Evolutionary conservation across 2,888 invertebrate genomes (phyloP), one percentile per base, ranked within the genome.

Genomic region (Pseudococcus jackbeardsleyi): DNA sequence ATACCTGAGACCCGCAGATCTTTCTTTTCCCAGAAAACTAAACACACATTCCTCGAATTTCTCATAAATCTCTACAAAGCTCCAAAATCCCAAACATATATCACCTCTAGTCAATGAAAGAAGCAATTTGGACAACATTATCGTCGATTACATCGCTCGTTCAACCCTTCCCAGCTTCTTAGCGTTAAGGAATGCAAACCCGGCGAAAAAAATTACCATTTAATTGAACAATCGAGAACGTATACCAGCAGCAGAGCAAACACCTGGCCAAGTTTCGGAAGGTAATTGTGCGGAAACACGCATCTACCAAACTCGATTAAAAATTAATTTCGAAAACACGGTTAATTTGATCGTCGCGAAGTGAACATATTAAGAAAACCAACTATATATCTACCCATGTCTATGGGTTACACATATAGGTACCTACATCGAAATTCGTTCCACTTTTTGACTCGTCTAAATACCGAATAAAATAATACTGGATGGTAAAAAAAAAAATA

Each of bases 271-370:
- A 72, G 17, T 72, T 64, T 54, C 1, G 22, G 39, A 33, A 72
- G 72, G 72, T 72, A 72, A 72, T 72, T 72, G 72, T 33, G 72
- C 72, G 72, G 72, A 72, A 72, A 72, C 72, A 72, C 72, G 72
- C 72, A 72, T 26, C 68, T 50, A 15, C 6, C 54, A 33, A 72
- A 72, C 39, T 72, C 72, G 72, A 72, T 72, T 72, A 72, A 72
- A 72, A 72, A 72, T 72, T 72, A 72, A 72, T 72, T 72, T 72
- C 72, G 17, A 72, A 72, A 72, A 72, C 72, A 72, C 72, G 72
- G 72, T 72, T 72, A 72, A 72, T 72, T 72, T 72, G 33, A 64
- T 17, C 15, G 33, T 33, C 64, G 64, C 64, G 19, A 33, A 17
- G 64, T 22, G 19, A 33, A 17, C 72, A 11, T 68, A 72, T 72